These are phyloP conservation scores for Hypsopygia costalis DNA, from an alignment of 2,888 invertebrate genomes.

Conservation along the genomic window DNA sequence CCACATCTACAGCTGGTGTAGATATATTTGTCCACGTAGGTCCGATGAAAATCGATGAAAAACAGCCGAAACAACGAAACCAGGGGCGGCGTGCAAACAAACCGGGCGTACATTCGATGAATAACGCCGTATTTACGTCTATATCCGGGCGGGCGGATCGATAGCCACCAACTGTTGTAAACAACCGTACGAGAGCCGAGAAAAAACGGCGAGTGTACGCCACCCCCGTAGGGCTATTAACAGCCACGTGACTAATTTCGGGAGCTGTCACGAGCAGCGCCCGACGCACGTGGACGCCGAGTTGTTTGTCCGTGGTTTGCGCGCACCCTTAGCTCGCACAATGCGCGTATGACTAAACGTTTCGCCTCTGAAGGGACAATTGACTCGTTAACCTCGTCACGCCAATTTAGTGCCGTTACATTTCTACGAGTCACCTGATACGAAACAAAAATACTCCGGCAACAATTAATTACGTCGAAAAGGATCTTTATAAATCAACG, in stretches of 20 bases:
- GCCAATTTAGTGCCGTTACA: slow-evolving; percentile 16
- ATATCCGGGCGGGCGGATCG: slow-evolving; percentile 65
- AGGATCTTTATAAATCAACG: slow-evolving; percentile 73
- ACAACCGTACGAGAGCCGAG: slow-evolving; percentile 61
- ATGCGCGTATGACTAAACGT: slow-evolving; percentile 11
- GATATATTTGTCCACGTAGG: slow-evolving; percentile 10
- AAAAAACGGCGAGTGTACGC: slow-evolving; percentile 57
- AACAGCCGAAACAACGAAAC: slow-evolving; percentile 54
- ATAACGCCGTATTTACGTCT: slow-evolving; percentile 62
- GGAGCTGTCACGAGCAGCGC: slow-evolving; percentile 72
- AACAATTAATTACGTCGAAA: slow-evolving; percentile 67
- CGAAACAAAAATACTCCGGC: slow-evolving; percentile 42
- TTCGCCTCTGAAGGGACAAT: slow-evolving; percentile 17
- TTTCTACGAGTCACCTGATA: slow-evolving; percentile 38
- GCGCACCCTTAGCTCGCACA: slow-evolving; percentile 18
- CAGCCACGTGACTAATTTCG: slow-evolving; percentile 78
- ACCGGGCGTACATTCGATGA: slow-evolving; percentile 47
- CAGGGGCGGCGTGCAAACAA: slow-evolving; percentile 47
- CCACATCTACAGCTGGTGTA: slow-evolving; percentile 3
- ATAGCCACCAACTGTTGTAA: slow-evolving; percentile 77
- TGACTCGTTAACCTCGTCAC: slow-evolving; percentile 18
- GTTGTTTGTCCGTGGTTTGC: slow-evolving; percentile 18
- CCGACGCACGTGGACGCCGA: slow-evolving; percentile 53
- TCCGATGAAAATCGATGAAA: slow-evolving; percentile 64
- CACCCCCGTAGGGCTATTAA: slow-evolving; percentile 66